Evolutionary conservation across 2,113 vertebrate species (phyloP), one percentile per base, ranked within the genome.

Genomic region (Myrmecophaga tridactyla): DNA sequence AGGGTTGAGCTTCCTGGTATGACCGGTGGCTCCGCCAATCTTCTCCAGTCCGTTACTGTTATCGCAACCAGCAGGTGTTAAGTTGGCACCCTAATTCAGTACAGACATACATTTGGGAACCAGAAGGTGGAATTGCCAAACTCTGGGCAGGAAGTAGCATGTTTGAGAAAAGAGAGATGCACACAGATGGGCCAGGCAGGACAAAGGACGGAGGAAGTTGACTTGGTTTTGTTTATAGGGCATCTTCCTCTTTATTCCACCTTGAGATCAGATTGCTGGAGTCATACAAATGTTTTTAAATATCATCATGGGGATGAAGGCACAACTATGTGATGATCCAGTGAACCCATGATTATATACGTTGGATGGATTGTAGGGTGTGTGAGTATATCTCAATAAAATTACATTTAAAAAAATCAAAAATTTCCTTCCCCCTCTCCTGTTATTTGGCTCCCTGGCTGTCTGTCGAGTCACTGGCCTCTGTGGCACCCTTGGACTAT

Each of bases 401-500:
- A n/a, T n/a, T n/a, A n/a, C n/a, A n/a, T n/a, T n/a, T n/a, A n/a
- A n/a, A n/a, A 67, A 97, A 96, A 78, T 97, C 97, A 96, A 89
- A 97, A 92, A 87, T 53, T 86, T 97, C 97, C 15, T 87, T 95
- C 86, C 86, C 90, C 48, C 93, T 77, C 95, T 97, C 76, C 91
- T 48, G 29, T 95, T 91, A 96, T 81, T 51, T 62, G 76, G 72
- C 82, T 97, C 98, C 86, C 51, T 97, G 78, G 88, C 93, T 90
- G 78, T 92, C 96, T 96, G 90, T 94, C 97, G 97, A 86, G 94
- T 94, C 95, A 70, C 48, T 96, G 89, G 84, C 51, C 86, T 97
- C 97, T 91, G 97, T 95, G 72, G 94, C 97, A 80, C 97, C 94
- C 97, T 94, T 3, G 96, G 97, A 97, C 97, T 43, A 56, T 94